Base-by-base conservation (phyloP, 2,888 invertebrate species). In the Cerastis leucographa region DNA sequence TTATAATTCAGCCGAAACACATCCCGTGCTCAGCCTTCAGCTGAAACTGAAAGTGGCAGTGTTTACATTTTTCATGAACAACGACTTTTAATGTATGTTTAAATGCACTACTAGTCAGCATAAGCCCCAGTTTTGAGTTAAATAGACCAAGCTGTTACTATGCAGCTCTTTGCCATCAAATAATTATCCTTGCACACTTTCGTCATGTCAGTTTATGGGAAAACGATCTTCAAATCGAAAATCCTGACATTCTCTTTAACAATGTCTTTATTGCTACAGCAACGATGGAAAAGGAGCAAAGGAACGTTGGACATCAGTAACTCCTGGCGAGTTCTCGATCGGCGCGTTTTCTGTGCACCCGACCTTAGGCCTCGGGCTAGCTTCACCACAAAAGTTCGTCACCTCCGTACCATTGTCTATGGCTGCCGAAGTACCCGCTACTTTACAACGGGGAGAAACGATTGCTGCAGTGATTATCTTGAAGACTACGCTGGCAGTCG, bases 401-500 rank as follows among this genome's bases (percentile, higher is more conserved):
- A 95, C 96, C 44, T 92, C 92, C 35, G 91, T 94, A 95, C 97
- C 95, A 97, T 98, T 99, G 92, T 98, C 98, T 86, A 97, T 99
- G 64, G 97, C 98, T 14, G 97, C 99, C 14, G 98, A 99, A 91
- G 95, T 99, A 69, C 99, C 99, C 0, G 98, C 98, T 88, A 98
- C 98, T 0, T 97, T 99, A 22, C 98, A 99, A 88, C 97, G 98
- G 82, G 99, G 99, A 42, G 99, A 99, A 97, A 98, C 98, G 14
- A 97, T 99, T 74, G 98, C 99, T 0, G 97, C 99, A 72, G 98
- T 99, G 67, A 98, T 99, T 19, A 98, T 98, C 4, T 97, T 99
- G 14, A 99, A 98, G 94, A 99, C 99, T 94, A 98, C 99, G 89
- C 97, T 99, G 95, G 97, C 98, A 22, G 97, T 97, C 79, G 98